These are phyloP conservation scores for Callimorpha dominula DNA, from an alignment of 2,888 invertebrate species.

Conservation along the genomic window DNA sequence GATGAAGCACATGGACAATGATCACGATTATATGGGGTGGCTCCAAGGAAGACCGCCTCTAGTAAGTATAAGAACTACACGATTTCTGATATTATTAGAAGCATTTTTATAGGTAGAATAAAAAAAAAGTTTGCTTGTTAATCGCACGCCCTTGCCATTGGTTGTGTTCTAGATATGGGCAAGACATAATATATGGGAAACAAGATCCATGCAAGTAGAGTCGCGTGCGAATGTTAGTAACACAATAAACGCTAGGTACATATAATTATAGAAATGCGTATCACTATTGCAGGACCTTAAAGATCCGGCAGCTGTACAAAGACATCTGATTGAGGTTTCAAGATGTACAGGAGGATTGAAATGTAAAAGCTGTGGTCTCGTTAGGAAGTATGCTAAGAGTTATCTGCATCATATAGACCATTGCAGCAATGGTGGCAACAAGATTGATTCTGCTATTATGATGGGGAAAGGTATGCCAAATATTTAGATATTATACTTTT, in stretches of 20 bases:
- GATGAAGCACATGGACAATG: constrained; percentile 32
- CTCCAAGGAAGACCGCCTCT: constrained; percentile 36
- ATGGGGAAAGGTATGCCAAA: constrained; percentile 1
- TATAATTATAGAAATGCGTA: background rate
- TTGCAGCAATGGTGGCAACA: constrained; percentile 17
- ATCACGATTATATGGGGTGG: constrained; percentile 49
- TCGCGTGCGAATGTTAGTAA: no score
- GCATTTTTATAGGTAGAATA: background rate
- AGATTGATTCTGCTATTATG: background rate
- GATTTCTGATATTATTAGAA: background rate
- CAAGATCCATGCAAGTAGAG: no score
- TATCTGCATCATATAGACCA: constrained; percentile 31
- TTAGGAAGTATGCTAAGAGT: constrained; percentile 51
- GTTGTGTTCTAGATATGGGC: background rate
- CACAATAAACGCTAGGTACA: no score
- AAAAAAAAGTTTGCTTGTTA: background rate
- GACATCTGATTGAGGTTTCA: constrained; percentile 38
- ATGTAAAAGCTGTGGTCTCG: constrained; percentile 49
- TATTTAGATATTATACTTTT: background rate
- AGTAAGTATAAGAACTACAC: constrained; percentile 30
- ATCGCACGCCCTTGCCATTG: background rate
- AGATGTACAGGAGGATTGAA: constrained; percentile 35
- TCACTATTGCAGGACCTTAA: constrained; percentile 32
- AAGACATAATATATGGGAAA: no score
- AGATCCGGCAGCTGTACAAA: constrained; percentile 30